A percentile compares a stretch with the other conserved stretches of the same genome.
Evolutionary conservation across 2,797 vertebrate species (phyloP).

Genomic region (Calcarius lapponicus): DNA sequence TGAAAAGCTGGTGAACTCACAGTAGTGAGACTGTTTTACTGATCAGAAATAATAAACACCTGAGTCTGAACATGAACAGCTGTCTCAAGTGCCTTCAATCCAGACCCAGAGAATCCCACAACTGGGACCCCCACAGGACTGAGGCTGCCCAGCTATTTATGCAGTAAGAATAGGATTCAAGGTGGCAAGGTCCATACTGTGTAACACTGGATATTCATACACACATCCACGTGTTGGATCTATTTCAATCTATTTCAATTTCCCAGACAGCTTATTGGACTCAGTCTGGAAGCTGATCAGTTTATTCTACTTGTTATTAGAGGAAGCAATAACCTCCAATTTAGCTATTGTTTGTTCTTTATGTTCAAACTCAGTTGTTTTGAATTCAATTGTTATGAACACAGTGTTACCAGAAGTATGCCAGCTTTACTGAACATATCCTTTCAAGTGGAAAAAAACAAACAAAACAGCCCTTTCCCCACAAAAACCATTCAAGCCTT

Average conservation of each 20-base stretch:
- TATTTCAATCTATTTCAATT: background rate
- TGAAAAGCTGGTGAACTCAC: no score
- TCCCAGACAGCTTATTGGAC: background rate
- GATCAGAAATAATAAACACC: no score
- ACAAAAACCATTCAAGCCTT: background rate
- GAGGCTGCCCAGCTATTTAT: background rate
- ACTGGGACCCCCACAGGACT: no score
- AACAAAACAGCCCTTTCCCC: background rate
- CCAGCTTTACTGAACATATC: background rate
- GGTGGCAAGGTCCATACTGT: background rate
- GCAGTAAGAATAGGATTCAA: background rate
- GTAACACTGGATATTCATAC: background rate
- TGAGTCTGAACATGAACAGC: no score
- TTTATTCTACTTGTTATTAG: background rate
- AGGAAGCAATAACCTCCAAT: background rate
- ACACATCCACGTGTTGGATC: rapidly evolving
- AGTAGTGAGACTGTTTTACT: no score
- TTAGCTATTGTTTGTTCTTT: background rate
- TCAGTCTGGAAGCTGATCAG: background rate
- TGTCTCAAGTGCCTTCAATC: no score
- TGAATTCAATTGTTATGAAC: background rate
- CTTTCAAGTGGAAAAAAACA: background rate
- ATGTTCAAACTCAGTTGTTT: background rate
- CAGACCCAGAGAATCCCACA: no score
- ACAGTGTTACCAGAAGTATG: background rate